Evolutionary conservation across 2,888 invertebrate species (phyloP).

Genomic region (Ochlodes sylvanus): DNA sequence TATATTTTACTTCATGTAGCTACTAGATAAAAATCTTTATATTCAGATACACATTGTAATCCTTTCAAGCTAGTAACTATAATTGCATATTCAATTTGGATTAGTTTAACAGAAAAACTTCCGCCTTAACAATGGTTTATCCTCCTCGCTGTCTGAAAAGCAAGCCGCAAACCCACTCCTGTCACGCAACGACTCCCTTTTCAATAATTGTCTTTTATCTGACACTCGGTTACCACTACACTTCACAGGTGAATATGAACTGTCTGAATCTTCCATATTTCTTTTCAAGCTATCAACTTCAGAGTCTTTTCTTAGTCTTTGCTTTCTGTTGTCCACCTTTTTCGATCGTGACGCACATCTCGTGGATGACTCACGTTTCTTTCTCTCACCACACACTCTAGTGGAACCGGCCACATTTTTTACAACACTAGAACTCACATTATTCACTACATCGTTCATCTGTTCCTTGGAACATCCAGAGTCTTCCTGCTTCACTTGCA

Average conservation of each 20-base stretch:
- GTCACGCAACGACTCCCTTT: constrained; percentile 63
- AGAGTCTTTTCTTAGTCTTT: constrained; percentile 40
- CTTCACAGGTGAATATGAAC: constrained; percentile 38
- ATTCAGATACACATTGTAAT: constrained; percentile 37
- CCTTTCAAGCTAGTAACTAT: constrained; percentile 38
- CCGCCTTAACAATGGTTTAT: constrained; percentile 64
- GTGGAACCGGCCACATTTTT: constrained; percentile 63
- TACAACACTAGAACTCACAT: constrained; percentile 62
- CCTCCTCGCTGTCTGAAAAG: constrained; percentile 78
- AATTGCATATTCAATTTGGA: constrained; percentile 23
- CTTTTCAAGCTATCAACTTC: constrained; percentile 38
- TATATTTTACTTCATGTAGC: constrained; percentile 36
- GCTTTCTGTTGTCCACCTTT: constrained; percentile 33
- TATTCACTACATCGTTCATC: constrained; percentile 64
- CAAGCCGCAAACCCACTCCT: constrained; percentile 74
- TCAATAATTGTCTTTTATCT: constrained; percentile 52
- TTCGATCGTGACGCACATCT: background rate
- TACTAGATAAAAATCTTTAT: constrained; percentile 41
- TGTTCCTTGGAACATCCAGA: constrained; percentile 47
- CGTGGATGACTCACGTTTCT: constrained; percentile 47
- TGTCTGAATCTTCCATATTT: constrained; percentile 3
- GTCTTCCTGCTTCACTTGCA: constrained; percentile 58
- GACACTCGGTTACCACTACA: constrained; percentile 42
- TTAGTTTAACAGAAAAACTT: constrained; percentile 65
- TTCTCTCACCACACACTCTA: constrained; percentile 42